These are phyloP conservation scores for Lagorchestes hirsutus DNA, from an alignment of 2,797 vertebrate species.

Conservation along the genomic window DNA sequence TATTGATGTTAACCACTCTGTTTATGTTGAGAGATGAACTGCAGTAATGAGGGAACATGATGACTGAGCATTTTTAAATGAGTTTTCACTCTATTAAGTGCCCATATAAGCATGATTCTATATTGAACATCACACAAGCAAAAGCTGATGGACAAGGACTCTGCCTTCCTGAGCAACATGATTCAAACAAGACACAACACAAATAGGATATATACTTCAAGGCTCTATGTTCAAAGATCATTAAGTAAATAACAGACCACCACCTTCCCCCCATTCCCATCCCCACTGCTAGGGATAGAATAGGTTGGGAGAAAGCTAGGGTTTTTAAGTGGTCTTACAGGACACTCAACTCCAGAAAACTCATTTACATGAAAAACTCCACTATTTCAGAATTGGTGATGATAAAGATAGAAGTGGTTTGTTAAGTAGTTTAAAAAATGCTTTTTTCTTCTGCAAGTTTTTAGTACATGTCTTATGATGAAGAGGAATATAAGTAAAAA, in stretches of 20 bases:
- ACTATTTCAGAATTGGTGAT: background rate
- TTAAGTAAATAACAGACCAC: background rate
- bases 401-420: background rate
- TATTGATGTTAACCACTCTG: background rate
- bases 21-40: constrained; percentile 10
- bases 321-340: background rate
- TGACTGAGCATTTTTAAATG: background rate
- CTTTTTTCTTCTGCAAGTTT: constrained; percentile 7
- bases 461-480: constrained; percentile 1
- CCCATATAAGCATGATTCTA: background rate
- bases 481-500: background rate
- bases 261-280: background rate
- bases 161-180: background rate
- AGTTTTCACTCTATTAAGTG: background rate
- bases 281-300: background rate
- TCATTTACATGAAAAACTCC: background rate
- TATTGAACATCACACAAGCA: background rate
- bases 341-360: background rate
- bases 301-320: background rate
- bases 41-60: background rate
- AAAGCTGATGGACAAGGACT: background rate
- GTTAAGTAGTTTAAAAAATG: constrained; percentile 23
- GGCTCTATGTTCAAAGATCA: background rate
- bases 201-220: background rate
- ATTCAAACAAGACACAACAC: background rate